Conservation (phyloP, 64 coral and sea anemone species). For the Porites australiensis region DNA sequence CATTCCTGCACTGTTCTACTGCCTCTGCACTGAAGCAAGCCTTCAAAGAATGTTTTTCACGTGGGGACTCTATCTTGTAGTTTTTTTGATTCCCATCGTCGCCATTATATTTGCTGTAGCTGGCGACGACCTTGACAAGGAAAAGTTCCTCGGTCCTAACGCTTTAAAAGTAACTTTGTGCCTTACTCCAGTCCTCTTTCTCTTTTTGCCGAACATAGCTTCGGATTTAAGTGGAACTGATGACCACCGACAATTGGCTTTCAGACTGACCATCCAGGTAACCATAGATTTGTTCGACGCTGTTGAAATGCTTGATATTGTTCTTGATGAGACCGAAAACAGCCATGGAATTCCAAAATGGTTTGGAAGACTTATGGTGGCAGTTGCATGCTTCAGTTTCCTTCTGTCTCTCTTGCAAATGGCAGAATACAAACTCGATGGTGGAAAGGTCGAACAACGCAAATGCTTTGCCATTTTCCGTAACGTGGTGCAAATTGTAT, state of each 20-base stretch:
- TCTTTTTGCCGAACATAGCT: constrained; percentile 52
- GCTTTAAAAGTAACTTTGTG: constrained; percentile 43
- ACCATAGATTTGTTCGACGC: constrained; percentile 70
- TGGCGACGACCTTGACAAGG: constrained; percentile 44
- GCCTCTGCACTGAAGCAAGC: background rate
- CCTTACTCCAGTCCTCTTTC: constrained; percentile 2
- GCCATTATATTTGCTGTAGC: background rate
- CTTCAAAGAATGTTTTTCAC: background rate
- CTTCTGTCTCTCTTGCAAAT: constrained; percentile 8
- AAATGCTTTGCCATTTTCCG: background rate
- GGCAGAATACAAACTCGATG: constrained; percentile 17
- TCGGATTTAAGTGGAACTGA: background rate
- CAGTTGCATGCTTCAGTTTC: constrained; percentile 55
- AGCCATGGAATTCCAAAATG: background rate
- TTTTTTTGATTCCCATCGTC: background rate
- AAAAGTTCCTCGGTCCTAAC: constrained; percentile 57
- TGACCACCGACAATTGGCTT: background rate
- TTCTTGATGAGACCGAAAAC: constrained; percentile 37
- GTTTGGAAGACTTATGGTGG: background rate
- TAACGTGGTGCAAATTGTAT: constrained; percentile 11
- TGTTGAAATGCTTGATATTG: constrained; percentile 50
- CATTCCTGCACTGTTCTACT: background rate
- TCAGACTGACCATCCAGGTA: background rate
- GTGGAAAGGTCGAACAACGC: background rate
- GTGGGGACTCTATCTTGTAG: background rate